Evolutionary conservation across 1,140 invertebrate genomes (phyloP), one percentile per base, ranked within the genome.

Genomic region (Diorhabda elongata): DNA sequence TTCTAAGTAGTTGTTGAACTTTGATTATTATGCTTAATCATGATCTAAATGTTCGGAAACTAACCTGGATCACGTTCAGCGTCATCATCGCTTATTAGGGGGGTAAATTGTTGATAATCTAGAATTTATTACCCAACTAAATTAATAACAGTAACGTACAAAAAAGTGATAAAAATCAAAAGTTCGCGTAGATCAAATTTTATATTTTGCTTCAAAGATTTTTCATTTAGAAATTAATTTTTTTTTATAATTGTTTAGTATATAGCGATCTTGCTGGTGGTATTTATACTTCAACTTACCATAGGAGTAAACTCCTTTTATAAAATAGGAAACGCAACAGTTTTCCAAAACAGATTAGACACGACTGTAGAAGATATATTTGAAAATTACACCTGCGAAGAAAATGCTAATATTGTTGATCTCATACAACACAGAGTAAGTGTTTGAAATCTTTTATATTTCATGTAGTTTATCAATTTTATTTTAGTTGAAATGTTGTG

Each of bases 341-440:
- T 44, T 59, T 67, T 67, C 26, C 26, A 26, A 3, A 3, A 0
- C 5, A 42, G 58, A 42, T 43, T 67, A 5, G 58, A 67, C 26
- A 41, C 41, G 8, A 67, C 57, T 3, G 26, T 67, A 52, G 26
- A 60, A 44, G 65, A 43, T 5, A 9, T 67, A n/a, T 67, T 67
- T 9, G 42, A 60, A 2, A 44, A 67, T 58, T 5, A 59, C 41
- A 9, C n/a, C 58, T 26, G 60, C 41, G 43, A 45, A n/a, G 44
- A 44, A 43, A 67, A 67, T 44, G 60, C 44, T 11, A 44, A 26
- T 7, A 43, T 67, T n/a, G 58, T 60, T n/a, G 65, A 67, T 41
- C 44, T 67, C 4, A 67, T 67, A 42, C 65, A 67, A 44, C 65
- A 67, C 11, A 67, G 65, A 42, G 65, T 67, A 44, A 60, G 57